Conservation (phyloP, 2,888 invertebrate species). For the Eurytoma adleriae region DNA sequence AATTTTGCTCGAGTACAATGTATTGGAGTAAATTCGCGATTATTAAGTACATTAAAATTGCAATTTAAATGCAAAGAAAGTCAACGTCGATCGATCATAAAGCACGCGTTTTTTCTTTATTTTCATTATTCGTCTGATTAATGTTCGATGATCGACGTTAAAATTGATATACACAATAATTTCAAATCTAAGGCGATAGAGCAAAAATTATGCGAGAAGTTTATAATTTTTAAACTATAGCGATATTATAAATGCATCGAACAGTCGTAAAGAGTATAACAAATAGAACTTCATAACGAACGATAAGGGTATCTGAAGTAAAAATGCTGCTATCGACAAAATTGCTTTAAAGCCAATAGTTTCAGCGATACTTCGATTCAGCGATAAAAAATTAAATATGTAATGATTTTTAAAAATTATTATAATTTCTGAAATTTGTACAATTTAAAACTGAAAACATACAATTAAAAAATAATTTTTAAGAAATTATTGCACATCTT, state of each 20-base stretch:
- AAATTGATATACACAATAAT: conserved; percentile 45
- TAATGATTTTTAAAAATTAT: not conserved
- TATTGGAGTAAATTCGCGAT: conserved; percentile 32
- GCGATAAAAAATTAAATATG: not conserved
- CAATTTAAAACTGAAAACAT: not conserved
- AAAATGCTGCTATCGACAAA: conserved; percentile 24
- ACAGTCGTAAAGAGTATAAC: conserved; percentile 51
- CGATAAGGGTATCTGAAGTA: not conserved
- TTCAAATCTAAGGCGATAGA: conserved; percentile 35
- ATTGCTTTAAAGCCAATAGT: conserved; percentile 29
- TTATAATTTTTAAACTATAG: conserved; percentile 35
- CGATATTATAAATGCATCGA: conserved; percentile 53
- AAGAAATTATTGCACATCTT: not conserved
- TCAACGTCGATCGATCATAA: conserved; percentile 12
- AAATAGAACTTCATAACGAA: conserved; percentile 42
- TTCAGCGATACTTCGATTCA: conserved; percentile 1
- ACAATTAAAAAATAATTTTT: not conserved
- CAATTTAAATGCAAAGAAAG: conserved; percentile 29
- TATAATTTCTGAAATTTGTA: not conserved
- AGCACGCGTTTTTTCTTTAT: conserved; percentile 3
- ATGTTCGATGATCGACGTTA: conserved; percentile 1
- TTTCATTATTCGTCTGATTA: conserved; percentile 10
- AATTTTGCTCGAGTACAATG: conserved; percentile 8
- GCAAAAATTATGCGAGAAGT: conserved; percentile 32
- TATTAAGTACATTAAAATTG: conserved; percentile 53